phyloP scores from a whole-genome alignment of 2,888 invertebrate genomes.

The Neelides folsomi region DNA sequence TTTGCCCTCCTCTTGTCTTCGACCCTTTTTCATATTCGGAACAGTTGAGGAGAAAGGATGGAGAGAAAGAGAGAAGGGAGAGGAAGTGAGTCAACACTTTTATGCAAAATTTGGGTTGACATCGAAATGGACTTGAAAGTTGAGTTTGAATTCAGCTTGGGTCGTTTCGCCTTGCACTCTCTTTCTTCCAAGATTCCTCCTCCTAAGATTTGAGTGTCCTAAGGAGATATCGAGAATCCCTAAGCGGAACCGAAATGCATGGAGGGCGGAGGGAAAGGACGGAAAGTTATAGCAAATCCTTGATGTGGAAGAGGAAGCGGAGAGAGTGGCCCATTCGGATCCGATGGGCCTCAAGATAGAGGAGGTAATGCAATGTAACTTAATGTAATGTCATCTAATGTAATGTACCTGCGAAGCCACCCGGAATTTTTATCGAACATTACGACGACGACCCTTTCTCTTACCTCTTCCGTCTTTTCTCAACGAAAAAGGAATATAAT shows the following conservation, averaged over 20 bases:
- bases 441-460: too few species aligned
- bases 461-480: too few species aligned
- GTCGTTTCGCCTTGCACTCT: constrained; percentile 1
- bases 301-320: too few species aligned
- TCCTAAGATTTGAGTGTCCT: not conserved
- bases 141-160: not conserved
- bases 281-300: too few species aligned
- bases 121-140: constrained; percentile 4
- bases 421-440: too few species aligned
- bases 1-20: not conserved
- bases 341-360: constrained; percentile 6
- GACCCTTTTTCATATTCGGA: not conserved
- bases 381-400: constrained; percentile 8
- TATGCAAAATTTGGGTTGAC: constrained; percentile 15
- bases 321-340: not conserved
- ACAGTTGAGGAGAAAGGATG: not conserved
- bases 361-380: constrained; percentile 8
- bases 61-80: not conserved
- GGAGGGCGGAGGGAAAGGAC: too few species aligned
- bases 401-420: constrained; percentile 1
- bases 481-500: too few species aligned
- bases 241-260: too few species aligned
- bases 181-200: not conserved
- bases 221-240: too few species aligned
- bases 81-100: constrained; percentile 15